Evolutionary conservation across 2,113 vertebrate genomes (phyloP).

Genomic region (Tor tambroides): DNA sequence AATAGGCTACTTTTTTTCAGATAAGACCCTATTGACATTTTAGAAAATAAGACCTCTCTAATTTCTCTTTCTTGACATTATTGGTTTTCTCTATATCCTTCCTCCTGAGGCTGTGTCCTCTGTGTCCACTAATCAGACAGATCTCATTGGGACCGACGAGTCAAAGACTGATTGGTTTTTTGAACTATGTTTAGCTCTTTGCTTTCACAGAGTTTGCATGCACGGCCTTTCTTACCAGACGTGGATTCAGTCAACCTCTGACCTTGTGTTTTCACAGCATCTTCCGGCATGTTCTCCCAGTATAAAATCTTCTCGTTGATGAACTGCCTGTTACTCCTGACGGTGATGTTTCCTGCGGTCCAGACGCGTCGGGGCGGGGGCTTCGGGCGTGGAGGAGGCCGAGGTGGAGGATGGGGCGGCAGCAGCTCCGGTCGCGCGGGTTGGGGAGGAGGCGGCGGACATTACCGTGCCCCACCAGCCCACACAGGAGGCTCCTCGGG

Average conservation of each 20-base stretch:
- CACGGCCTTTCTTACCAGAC: neutral
- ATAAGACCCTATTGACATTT: neutral
- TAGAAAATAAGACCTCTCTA: neutral
- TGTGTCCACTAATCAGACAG: slow-evolving; percentile 6
- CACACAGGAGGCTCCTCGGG: slow-evolving; percentile 29
- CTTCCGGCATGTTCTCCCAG: slow-evolving; percentile 28
- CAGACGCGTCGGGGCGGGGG: slow-evolving; percentile 45
- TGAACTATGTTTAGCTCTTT: neutral
- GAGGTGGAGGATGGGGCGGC: slow-evolving; percentile 24
- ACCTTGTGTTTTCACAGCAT: slow-evolving; percentile 21
- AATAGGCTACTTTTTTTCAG: neutral
- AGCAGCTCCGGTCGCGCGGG: slow-evolving; percentile 17
- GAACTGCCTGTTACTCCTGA: slow-evolving; percentile 41
- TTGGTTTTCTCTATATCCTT: neutral
- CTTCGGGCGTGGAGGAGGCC: slow-evolving; percentile 30
- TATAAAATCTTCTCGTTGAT: neutral
- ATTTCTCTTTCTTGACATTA: neutral
- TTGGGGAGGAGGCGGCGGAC: neutral
- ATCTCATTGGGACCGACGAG: neutral
- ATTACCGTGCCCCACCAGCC: neutral
- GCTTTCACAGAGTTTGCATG: neutral
- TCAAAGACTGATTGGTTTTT: slow-evolving; percentile 10
- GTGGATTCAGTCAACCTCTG: neutral
- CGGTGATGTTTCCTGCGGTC: slow-evolving; percentile 8
- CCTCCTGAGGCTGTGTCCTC: neutral